Evolutionary conservation across 2,888 invertebrate genomes (phyloP).

Genomic region (Leucophenga montana): DNA sequence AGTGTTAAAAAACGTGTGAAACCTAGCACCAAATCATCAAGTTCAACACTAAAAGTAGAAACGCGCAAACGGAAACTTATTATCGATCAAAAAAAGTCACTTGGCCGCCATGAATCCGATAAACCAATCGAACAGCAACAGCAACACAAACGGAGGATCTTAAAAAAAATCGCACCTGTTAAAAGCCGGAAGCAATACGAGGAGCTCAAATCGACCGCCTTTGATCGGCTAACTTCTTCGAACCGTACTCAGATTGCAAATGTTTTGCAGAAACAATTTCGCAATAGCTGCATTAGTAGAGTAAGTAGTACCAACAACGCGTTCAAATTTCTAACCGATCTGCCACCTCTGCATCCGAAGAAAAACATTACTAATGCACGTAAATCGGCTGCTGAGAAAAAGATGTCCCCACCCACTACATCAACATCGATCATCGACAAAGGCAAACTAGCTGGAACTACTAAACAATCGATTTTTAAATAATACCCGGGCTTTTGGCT

Average conservation of each 20-base stretch:
- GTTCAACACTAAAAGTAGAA: slow-evolving; percentile 48
- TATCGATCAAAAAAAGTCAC: slow-evolving; percentile 46
- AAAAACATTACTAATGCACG: no score
- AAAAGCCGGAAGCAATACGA: slow-evolving; percentile 53
- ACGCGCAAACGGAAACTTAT: slow-evolving; percentile 58
- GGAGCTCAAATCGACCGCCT: slow-evolving; percentile 58
- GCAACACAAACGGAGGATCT: no score
- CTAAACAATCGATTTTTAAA: no score
- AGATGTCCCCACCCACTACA: no score
- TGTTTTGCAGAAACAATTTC: slow-evolving; percentile 41
- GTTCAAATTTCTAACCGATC: no score
- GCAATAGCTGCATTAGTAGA: slow-evolving; percentile 49
- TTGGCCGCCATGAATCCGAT: no score
- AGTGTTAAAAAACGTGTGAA: slow-evolving; percentile 29
- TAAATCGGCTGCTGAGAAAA: no score
- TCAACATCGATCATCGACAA: no score
- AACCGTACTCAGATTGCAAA: slow-evolving; percentile 31
- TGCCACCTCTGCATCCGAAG: no score
- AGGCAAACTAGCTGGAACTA: no score
- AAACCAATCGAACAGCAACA: no score
- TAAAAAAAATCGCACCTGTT: slow-evolving; percentile 47
- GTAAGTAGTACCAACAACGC: slow-evolving; percentile 48
- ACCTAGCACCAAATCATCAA: slow-evolving; percentile 46
- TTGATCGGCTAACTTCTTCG: slow-evolving; percentile 63
- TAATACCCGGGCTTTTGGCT: no score